A percentile compares a stretch with the other conserved stretches of the same genome.
These are phyloP conservation scores for Linnaemya vulpina DNA, from an alignment of 2,888 invertebrate genomes.

Conservation along the genomic window DNA sequence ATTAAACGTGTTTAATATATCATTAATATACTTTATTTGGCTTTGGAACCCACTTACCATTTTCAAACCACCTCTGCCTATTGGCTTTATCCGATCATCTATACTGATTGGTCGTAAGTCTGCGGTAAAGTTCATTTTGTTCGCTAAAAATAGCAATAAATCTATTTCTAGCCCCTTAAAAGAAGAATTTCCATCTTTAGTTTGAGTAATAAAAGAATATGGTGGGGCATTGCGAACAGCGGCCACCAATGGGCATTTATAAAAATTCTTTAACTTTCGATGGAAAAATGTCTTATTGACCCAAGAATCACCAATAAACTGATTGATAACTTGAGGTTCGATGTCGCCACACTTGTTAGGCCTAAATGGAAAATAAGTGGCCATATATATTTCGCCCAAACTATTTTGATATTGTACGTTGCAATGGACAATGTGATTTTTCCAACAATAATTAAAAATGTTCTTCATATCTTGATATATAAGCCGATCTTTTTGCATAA, in stretches of 20 bases:
- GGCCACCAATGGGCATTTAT: conserved; percentile 75
- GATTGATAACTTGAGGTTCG: conserved; percentile 23
- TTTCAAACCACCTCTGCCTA: conserved; percentile 45
- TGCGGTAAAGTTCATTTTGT: conserved; percentile 74
- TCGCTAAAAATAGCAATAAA: conserved; percentile 73
- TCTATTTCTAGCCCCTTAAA: conserved; percentile 75
- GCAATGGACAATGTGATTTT: conserved; percentile 65
- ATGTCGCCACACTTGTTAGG: conserved; percentile 22
- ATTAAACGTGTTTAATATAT: too few species aligned
- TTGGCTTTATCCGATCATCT: conserved; percentile 28
- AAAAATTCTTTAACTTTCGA: conserved; percentile 75
- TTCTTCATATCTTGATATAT: conserved; percentile 67
- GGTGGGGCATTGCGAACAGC: conserved; percentile 74
- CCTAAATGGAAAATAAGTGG: conserved; percentile 68
- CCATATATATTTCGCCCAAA: conserved; percentile 41
- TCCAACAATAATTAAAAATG: conserved; percentile 70
- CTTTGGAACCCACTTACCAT: conserved; percentile 73
- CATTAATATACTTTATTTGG: too few species aligned
- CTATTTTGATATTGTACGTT: conserved; percentile 56
- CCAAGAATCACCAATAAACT: conserved; percentile 33
- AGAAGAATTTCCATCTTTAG: conserved; percentile 18
- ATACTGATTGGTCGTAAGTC: conserved; percentile 34
- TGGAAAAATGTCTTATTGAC: conserved; percentile 73
- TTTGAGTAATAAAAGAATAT: conserved; percentile 55
- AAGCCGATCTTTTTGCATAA: conserved; percentile 74